A percentile compares a stretch with the other conserved stretches of the same genome.
Conservation (phyloP, 2,113 vertebrate species). For the Megalops atlanticus region DNA sequence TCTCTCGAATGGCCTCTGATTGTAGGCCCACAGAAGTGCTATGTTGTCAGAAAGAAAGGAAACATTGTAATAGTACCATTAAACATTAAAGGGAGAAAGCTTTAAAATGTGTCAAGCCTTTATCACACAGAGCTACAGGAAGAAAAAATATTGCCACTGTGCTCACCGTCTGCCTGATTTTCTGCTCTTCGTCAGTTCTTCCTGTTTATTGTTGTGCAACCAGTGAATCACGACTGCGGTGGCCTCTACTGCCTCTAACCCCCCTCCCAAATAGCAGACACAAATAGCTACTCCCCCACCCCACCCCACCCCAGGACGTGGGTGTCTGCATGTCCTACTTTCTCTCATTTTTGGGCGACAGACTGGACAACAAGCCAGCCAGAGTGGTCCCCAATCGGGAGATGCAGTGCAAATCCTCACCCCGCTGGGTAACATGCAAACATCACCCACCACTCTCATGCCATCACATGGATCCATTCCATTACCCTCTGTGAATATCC, state of each 20-base stretch:
- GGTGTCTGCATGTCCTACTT: constrained; percentile 1
- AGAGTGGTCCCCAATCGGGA: not conserved
- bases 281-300: too few relatives aligned
- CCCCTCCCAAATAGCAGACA: too few relatives aligned
- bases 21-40: not conserved
- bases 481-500: constrained; percentile 9
- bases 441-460: not conserved
- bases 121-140: not conserved
- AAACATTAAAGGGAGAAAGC: not conserved
- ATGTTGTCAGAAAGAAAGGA: not conserved
- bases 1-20: not conserved
- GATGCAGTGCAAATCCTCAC: not conserved
- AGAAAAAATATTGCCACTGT: not conserved
- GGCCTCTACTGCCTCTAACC: not conserved
- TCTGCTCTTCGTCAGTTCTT: not conserved
- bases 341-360: not conserved
- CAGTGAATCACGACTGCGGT: not conserved
- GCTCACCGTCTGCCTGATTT: not conserved
- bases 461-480: not conserved
- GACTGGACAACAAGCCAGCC: constrained; percentile 8
- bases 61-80: not conserved
- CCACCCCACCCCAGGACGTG: not conserved
- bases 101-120: not conserved
- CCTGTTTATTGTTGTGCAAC: constrained; percentile 1
- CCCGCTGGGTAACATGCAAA: not conserved